phyloP scores from a whole-genome alignment of 2,797 vertebrate species.

The Carapus acus region DNA sequence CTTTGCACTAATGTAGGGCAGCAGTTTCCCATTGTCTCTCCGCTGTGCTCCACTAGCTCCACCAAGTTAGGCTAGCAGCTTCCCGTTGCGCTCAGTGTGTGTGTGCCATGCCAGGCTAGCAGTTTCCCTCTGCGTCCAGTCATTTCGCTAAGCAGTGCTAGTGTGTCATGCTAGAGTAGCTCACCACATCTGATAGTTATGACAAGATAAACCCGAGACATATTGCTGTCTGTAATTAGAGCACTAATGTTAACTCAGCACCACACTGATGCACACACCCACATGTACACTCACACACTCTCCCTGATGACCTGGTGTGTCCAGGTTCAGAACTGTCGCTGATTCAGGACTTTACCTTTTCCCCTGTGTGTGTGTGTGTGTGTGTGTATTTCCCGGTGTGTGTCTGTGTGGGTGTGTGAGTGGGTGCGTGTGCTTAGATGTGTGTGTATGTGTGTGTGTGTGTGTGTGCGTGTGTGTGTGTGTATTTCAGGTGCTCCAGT shows the following conservation, averaged over 20 bases:
- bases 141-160: background rate
- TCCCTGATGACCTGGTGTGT: conserved; percentile 47
- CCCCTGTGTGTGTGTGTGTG: conserved; percentile 21
- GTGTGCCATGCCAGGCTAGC: no score
- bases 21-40: no score
- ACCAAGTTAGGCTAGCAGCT: no score
- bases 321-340: conserved; percentile 59
- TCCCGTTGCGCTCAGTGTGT: no score
- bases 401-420: conserved; percentile 21
- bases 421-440: no score
- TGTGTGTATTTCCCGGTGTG: conserved; percentile 25
- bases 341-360: conserved; percentile 61
- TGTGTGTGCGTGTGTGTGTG: no score
- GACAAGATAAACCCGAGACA: background rate
- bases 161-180: no score
- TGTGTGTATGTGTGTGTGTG: conserved; percentile 20
- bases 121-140: no score
- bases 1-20: no score
- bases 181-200: no score
- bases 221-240: conserved; percentile 44
- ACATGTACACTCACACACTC: conserved; percentile 25
- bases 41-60: no score
- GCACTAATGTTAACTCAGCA: conserved; percentile 50
- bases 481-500: conserved; percentile 46
- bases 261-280: conserved; percentile 23